Evolutionary conservation across 2,888 invertebrate genomes (phyloP).

Genomic region (Epinotia bilunana): DNA sequence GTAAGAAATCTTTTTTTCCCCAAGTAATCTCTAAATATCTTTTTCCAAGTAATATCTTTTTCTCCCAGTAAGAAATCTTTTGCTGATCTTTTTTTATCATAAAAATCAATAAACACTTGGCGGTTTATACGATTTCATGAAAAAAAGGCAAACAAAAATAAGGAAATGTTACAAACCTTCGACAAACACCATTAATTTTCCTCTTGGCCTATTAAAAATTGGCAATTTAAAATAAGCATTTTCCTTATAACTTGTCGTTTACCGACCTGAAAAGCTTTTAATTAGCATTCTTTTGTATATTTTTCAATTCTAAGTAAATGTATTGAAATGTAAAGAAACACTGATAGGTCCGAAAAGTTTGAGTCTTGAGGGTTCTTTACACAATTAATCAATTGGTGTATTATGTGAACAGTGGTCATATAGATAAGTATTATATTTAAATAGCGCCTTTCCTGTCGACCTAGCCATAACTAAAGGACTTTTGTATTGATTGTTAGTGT

Average conservation of each 20-base stretch:
- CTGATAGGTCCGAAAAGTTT: background rate
- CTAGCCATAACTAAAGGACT: no score
- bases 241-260: constrained; percentile 14
- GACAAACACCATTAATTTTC: constrained; percentile 4
- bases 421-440: no score
- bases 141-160: background rate
- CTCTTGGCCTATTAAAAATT: constrained; percentile 18
- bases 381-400: no score
- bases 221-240: constrained; percentile 24
- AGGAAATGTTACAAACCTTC: background rate
- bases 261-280: constrained; percentile 1
- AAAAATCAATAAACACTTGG: background rate
- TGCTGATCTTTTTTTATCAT: no score
- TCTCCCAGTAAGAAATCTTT: background rate
- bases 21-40: no score
- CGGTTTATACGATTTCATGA: background rate
- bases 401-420: no score
- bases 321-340: constrained; percentile 11
- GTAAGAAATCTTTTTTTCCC: background rate
- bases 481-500: no score
- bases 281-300: constrained; percentile 12
- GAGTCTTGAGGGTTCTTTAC: background rate
- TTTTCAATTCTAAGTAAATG: constrained; percentile 24
- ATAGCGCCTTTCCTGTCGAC: no score
- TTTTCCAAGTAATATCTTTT: no score